Evolutionary conservation across 2,797 vertebrate genomes (phyloP).

Genomic region (Crotalus adamanteus): DNA sequence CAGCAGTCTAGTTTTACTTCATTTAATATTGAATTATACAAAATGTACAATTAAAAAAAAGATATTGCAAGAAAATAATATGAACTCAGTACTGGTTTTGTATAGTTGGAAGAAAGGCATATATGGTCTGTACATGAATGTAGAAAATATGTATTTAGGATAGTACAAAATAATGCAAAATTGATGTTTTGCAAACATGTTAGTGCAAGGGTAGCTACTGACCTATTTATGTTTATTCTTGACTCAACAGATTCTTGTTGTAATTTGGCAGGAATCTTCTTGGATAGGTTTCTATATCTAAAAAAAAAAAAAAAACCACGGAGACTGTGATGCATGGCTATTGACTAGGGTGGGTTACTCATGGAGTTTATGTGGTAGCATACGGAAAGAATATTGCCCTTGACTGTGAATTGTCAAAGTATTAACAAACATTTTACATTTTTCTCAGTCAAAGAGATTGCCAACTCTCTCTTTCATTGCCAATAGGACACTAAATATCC

Average conservation of each 20-base stretch:
- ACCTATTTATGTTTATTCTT: neutral
- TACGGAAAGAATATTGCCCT: slow-evolving; percentile 15
- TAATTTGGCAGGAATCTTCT: neutral
- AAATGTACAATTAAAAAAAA: neutral
- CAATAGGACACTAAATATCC: slow-evolving; percentile 39
- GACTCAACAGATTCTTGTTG: neutral
- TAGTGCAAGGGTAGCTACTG: neutral
- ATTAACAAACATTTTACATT: slow-evolving; percentile 39
- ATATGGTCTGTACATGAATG: neutral
- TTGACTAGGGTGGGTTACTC: neutral
- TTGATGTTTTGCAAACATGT: neutral
- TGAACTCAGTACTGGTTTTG: neutral
- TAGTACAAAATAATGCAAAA: neutral
- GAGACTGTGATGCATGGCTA: slow-evolving; percentile 5
- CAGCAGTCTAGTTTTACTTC: neutral
- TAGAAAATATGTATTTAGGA: neutral
- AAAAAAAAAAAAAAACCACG: slow-evolving; percentile 19
- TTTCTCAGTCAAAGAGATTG: slow-evolving; percentile 30
- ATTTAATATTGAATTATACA: neutral
- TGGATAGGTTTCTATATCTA: slow-evolving; percentile 11
- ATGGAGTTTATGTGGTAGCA: slow-evolving; percentile 46
- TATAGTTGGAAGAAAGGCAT: neutral
- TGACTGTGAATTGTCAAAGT: slow-evolving; percentile 57
- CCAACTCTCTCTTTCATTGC: slow-evolving; percentile 53
- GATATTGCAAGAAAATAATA: neutral